Evolutionary conservation across 2,888 invertebrate species (phyloP), one percentile per base, ranked within the genome.

Genomic region (Ormyrus nitidulus): DNA sequence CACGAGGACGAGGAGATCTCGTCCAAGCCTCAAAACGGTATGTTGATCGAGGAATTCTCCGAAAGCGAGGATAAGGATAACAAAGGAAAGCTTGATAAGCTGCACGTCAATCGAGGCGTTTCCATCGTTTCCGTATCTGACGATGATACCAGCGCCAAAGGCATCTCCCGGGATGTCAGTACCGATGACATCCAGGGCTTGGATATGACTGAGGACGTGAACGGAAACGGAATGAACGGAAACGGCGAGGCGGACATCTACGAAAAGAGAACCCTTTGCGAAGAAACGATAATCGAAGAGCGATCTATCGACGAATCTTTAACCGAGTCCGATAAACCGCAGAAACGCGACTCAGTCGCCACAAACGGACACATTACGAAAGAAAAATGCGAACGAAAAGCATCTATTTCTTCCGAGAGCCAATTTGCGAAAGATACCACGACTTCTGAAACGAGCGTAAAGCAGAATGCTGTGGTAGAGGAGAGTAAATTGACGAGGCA

Each of bases 91-190:
- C 0, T 51, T 2, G 64, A 77, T 3, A 91, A 85, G 82, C 11
- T 69, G 6, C 51, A 53, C 6, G 53, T 75, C 0, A 92, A 92
- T 84, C 91, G 94, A 83, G 92, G 93, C 5, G 89, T 94, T n/a
- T 94, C 94, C 0, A 94, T 94, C n/a, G 92, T 93, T 81, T 94
- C 94, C 0, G 91, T 94, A 51, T 94, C 94, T 0, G 94, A 94
- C 88, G 94, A 94, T 83, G 94, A 94, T 46, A 91, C 91, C 83
- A 93, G 92, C 62, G 90, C 92, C 89, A 92, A 92, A 72, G 93
- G 92, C 19, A 92, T 93, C 75, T 93, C 93, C 0, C 89, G 93
- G 77, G 93, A 94, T 82, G 91, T 93, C 73, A 93, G 93, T 5
- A 91, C 92, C 69, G 93, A 93, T 85, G 93, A 93, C 80, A 89